phyloP scores from a whole-genome alignment of 2,113 vertebrate genomes.

The Lichenostomus cassidix region DNA sequence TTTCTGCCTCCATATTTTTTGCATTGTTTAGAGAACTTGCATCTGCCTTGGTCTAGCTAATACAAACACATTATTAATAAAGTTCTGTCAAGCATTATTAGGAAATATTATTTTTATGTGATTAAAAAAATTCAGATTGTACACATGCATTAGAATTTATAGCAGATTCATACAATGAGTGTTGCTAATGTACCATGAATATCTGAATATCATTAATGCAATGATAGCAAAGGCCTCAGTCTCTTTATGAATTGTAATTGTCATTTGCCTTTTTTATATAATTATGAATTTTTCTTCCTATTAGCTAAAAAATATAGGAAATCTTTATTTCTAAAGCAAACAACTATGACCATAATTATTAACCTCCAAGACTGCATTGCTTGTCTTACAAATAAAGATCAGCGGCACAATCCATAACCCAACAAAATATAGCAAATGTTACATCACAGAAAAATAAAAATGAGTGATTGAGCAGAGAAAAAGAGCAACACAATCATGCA shows the following conservation, averaged over 20 bases:
- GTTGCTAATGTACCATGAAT: background rate
- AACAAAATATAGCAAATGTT: background rate
- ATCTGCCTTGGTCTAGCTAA: background rate
- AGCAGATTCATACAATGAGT: background rate
- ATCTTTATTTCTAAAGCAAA: background rate
- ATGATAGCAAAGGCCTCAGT: background rate
- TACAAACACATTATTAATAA: background rate
- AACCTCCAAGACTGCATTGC: background rate
- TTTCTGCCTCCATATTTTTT: background rate
- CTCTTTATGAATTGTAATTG: background rate
- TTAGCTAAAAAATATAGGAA: background rate
- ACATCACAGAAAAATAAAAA: background rate
- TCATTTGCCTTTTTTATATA: background rate
- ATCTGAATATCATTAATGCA: background rate
- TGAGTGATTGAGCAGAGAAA: background rate
- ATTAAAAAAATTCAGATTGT: background rate
- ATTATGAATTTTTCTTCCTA: background rate
- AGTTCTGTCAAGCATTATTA: background rate
- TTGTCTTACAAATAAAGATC: background rate
- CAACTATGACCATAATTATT: background rate
- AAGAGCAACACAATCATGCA: rapidly evolving
- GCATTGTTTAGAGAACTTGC: background rate
- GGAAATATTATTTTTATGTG: background rate
- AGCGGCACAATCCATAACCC: background rate
- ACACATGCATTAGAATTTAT: background rate